Base-by-base conservation (phyloP, 2,797 vertebrate genomes). In the Sparus aurata region DNA sequence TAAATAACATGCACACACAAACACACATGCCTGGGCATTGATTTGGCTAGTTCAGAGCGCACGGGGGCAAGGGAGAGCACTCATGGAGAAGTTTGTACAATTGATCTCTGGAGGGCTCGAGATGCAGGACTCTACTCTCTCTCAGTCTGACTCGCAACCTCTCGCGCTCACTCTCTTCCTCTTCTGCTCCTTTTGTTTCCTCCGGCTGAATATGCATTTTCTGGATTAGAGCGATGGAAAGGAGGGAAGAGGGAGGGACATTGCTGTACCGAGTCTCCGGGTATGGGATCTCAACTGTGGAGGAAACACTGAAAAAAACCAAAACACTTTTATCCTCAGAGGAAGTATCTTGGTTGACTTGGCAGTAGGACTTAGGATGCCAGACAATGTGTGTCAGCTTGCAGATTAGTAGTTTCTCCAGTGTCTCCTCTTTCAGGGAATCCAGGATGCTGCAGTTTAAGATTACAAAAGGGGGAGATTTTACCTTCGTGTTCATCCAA, bases 1-100 rank as follows among this genome's bases (percentile, higher is more conserved):
- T 67, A 81, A 89, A 87, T 83, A 73, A 82, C 76, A 80, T 38
- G n/a, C 62, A 59, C 81, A 75, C 25, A 41, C 47, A 69, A 23
- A 65, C 72, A 81, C 80, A 83, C 72, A 86, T 63, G 78, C 69
- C 75, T 79, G 55, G 71, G 54, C 85, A 93, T 93, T 88, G 93
- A 94, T 94, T 92, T 66, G 87, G 72, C 85, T 77, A 79, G 86
- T 88, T 92, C 91, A 78, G 66, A 91, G 87, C 76, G 84, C 79
- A 66, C 83, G 74, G 82, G 78, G 86, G 76, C 80, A 90, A 90
- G 86, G 72, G 85, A 90, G 83, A 89, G 89, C 90, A 88, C 89
- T 93, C 86, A 89, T 91, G 86, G 89, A 94, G 88, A 94, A 93
- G 93, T 95, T 95, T 91, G 94, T 93, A 92, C 93, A 94, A 95